Evolutionary conservation across 1,140 invertebrate species (phyloP).

Genomic region (Mylabris phalerata): DNA sequence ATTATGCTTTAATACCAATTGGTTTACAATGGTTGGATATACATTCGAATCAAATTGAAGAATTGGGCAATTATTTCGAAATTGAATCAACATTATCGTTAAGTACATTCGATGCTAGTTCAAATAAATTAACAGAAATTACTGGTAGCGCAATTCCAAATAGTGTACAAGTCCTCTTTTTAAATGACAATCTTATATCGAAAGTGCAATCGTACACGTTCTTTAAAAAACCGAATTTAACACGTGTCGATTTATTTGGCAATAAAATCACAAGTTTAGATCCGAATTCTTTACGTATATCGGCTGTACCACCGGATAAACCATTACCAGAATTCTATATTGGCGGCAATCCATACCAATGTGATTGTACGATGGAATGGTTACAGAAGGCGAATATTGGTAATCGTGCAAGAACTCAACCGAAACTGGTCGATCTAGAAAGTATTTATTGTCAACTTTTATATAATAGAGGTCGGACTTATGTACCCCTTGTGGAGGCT

Average conservation of each 20-base stretch:
- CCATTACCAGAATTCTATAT: slow-evolving; percentile 86
- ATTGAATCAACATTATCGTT: slow-evolving; percentile 76
- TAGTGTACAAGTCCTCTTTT: slow-evolving; percentile 74
- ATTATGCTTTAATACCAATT: slow-evolving; percentile 85
- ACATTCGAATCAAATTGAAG: slow-evolving; percentile 77
- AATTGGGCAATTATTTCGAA: slow-evolving; percentile 85
- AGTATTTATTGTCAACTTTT: slow-evolving; percentile 81
- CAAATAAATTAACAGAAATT: slow-evolving; percentile 78
- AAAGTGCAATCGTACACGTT: slow-evolving; percentile 90
- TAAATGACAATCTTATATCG: slow-evolving; percentile 80
- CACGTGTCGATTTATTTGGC: slow-evolving; percentile 75
- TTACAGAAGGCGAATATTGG: slow-evolving; percentile 75
- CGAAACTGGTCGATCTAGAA: slow-evolving; percentile 79
- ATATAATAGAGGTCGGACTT: slow-evolving; percentile 72
- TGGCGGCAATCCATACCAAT: slow-evolving; percentile 82
- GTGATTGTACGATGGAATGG: slow-evolving; percentile 82
- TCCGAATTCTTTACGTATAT: slow-evolving; percentile 78
- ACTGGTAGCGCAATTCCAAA: slow-evolving; percentile 79
- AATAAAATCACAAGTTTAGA: slow-evolving; percentile 80
- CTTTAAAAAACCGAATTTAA: slow-evolving; percentile 85
- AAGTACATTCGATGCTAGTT: slow-evolving; percentile 78
- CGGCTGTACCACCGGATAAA: slow-evolving; percentile 66
- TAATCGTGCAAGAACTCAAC: slow-evolving; percentile 70
- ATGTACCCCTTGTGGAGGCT: slow-evolving; percentile 75
- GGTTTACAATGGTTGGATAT: slow-evolving; percentile 86